Percentiles rank a stretch among this genome's conserved stretches.
These are phyloP conservation scores for Aricia agestis DNA, from an alignment of 1,140 invertebrate species.

Conservation along the genomic window DNA sequence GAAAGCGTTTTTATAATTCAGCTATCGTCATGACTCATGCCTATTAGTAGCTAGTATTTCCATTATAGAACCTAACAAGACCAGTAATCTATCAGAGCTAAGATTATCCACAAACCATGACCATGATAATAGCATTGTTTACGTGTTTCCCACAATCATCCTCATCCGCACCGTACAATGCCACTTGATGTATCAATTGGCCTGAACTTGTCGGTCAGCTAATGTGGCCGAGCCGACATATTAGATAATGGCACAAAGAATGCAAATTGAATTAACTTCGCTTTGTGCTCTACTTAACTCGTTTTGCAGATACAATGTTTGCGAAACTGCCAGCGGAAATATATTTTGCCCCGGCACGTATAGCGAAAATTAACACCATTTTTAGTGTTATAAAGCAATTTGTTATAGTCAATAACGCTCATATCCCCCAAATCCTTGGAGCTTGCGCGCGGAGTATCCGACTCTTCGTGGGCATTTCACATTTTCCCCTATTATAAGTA, in stretches of 20 bases:
- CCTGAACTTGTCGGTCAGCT: slow-evolving; percentile 48
- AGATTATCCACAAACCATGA: background rate
- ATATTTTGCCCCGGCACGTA: background rate
- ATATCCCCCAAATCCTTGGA: too few relatives aligned
- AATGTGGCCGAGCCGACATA: slow-evolving; percentile 49
- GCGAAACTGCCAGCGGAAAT: background rate
- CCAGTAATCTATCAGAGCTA: background rate
- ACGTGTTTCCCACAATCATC: slow-evolving; percentile 7
- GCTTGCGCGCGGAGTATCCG: too few relatives aligned
- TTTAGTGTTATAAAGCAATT: too few relatives aligned
- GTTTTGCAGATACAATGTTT: slow-evolving; percentile 12
- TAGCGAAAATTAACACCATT: background rate
- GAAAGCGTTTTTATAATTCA: too few relatives aligned
- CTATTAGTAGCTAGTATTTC: too few relatives aligned
- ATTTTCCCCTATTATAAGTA: too few relatives aligned
- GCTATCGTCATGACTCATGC: too few relatives aligned
- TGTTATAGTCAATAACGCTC: too few relatives aligned
- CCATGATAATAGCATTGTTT: background rate
- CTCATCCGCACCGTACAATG: slow-evolving; percentile 23
- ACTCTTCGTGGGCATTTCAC: too few relatives aligned
- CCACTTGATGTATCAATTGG: slow-evolving; percentile 62
- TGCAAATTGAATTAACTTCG: slow-evolving; percentile 56
- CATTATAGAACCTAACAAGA: background rate
- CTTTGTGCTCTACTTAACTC: slow-evolving; percentile 23
- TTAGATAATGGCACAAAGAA: slow-evolving; percentile 67